Conservation (phyloP, 1,140 invertebrate species). For the Listronotus bonariensis region DNA sequence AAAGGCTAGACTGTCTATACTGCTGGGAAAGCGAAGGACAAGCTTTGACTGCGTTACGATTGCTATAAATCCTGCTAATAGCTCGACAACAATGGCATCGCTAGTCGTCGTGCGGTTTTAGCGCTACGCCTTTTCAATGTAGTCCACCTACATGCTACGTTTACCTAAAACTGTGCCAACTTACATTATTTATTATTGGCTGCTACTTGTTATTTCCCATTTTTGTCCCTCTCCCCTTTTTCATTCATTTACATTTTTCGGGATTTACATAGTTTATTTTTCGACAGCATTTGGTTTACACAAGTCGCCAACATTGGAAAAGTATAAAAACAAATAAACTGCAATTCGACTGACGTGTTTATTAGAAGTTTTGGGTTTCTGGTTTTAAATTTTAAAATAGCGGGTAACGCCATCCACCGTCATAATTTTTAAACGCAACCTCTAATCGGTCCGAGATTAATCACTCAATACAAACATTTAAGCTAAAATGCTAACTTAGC, state of each 20-base stretch:
- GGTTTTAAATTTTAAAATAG: too few species aligned
- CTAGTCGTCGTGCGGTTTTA: constrained; percentile 47
- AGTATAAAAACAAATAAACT: too few species aligned
- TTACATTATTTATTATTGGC: constrained; percentile 41
- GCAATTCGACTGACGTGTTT: too few species aligned
- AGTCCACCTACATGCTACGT: constrained; percentile 44
- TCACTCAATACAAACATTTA: too few species aligned
- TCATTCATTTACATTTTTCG: neutral
- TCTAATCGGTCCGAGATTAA: too few species aligned
- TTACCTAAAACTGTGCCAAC: constrained; percentile 46
- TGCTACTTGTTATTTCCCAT: constrained; percentile 32
- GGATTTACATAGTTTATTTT: too few species aligned
- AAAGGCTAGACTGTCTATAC: constrained; percentile 26
- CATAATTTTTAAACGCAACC: too few species aligned
- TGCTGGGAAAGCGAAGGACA: constrained; percentile 36
- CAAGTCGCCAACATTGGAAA: too few species aligned
- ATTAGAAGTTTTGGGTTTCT: too few species aligned
- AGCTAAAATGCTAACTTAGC: too few species aligned
- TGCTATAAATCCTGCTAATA: constrained; percentile 53
- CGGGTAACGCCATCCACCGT: too few species aligned
- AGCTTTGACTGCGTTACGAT: constrained; percentile 44
- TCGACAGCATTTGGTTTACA: too few species aligned
- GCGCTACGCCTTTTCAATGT: constrained; percentile 53
- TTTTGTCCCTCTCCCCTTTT: constrained; percentile 12
- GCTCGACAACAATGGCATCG: constrained; percentile 50